Evolutionary conservation across 2,113 vertebrate genomes (phyloP).

Genomic region (Eulemur macaco): DNA sequence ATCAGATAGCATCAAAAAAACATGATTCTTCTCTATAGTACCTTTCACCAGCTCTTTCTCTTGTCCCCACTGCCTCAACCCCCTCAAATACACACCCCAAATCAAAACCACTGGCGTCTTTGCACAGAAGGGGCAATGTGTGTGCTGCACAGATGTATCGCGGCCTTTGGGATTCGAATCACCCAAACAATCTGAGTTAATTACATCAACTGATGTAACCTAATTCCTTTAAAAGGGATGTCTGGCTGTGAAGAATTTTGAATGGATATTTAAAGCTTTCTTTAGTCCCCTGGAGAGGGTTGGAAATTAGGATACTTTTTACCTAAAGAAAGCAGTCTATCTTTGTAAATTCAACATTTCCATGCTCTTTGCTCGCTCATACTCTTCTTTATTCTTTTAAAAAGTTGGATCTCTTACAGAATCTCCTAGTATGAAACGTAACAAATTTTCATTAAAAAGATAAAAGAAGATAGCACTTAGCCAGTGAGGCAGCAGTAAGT

Average conservation of each 20-base stretch:
- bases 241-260: constrained; percentile 50
- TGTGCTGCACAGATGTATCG: constrained; percentile 45
- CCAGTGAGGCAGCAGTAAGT: not conserved
- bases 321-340: not conserved
- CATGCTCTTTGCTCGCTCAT: not conserved
- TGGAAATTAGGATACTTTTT: constrained; percentile 59
- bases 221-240: constrained; percentile 40
- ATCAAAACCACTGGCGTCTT: not conserved
- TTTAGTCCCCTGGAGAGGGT: not conserved
- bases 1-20: constrained; percentile 42
- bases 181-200: constrained; percentile 60
- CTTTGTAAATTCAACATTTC: constrained; percentile 50
- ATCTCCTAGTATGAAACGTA: not conserved
- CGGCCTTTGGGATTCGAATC: constrained; percentile 51
- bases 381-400: not conserved
- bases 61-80: not conserved
- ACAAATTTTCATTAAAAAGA: not conserved
- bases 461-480: not conserved
- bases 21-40: constrained; percentile 55
- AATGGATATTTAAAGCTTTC: constrained; percentile 55
- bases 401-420: not conserved
- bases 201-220: constrained; percentile 50
- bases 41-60: constrained; percentile 41
- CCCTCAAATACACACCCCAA: not conserved
- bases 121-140: not conserved